phyloP scores from a whole-genome alignment of 2,113 vertebrate species.

The Chaenogobius annularis region DNA sequence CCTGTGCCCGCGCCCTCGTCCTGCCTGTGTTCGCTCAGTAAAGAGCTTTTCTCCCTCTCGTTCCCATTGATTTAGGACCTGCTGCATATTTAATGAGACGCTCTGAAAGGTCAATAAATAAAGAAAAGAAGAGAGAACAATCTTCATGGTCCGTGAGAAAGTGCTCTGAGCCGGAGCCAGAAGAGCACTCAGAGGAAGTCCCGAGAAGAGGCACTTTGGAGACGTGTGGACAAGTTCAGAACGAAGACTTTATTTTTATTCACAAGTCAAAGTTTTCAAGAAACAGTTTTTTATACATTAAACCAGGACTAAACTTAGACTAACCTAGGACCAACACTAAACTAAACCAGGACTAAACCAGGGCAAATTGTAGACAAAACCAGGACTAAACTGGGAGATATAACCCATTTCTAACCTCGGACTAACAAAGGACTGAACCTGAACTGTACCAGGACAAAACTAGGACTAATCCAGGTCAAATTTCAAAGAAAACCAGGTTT shows the following conservation, averaged over 20 bases:
- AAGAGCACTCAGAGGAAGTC: not conserved
- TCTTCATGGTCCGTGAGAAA: not conserved
- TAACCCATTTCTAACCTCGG: too few species aligned
- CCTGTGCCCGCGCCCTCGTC: too few species aligned
- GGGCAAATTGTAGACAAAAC: too few species aligned
- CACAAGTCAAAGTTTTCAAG: too few species aligned
- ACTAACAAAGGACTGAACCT: too few species aligned
- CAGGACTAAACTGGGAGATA: too few species aligned
- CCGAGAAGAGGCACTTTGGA: not conserved
- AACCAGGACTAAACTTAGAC: not conserved
- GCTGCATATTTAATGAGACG: slow-evolving; percentile 73
- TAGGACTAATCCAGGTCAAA: not conserved
- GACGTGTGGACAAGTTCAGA: not conserved
- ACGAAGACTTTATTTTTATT: too few species aligned
- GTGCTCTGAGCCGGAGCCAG: not conserved
- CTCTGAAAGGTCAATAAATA: slow-evolving; percentile 41
- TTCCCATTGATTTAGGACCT: slow-evolving; percentile 40
- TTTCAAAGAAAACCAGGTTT: too few species aligned
- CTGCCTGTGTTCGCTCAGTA: too few species aligned
- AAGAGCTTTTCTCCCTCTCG: not conserved
- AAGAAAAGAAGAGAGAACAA: slow-evolving; percentile 1
- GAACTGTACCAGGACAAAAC: not conserved
- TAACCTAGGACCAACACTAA: not conserved
- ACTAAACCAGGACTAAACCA: not conserved
- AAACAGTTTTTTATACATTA: not conserved